Conservation (phyloP, 2,888 invertebrate genomes). For the Argyra leucocephala region DNA sequence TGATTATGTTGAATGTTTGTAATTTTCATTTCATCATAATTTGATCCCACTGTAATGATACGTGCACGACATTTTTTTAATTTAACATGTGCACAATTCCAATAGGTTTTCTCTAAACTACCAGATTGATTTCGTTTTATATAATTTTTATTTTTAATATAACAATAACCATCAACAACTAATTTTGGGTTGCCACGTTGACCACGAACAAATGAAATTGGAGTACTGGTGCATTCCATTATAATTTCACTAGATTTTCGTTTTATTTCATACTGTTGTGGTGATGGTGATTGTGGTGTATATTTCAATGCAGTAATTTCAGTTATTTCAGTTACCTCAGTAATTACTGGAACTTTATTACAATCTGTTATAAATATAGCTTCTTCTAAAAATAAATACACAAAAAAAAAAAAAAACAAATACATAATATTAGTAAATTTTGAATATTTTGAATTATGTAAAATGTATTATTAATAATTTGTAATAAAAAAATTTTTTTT, state of each 20-base stretch:
- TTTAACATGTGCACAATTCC: constrained; percentile 31
- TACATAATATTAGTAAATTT: no score
- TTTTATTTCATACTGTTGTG: neutral
- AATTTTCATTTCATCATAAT: constrained; percentile 26
- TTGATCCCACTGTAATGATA: constrained; percentile 26
- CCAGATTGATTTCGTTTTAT: neutral
- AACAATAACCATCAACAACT: constrained; percentile 31
- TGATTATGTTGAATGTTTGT: constrained; percentile 30
- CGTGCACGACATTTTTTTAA: constrained; percentile 30
- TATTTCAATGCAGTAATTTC: neutral
- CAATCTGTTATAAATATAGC: neutral
- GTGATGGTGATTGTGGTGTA: no score
- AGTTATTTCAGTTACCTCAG: neutral
- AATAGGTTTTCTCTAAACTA: constrained; percentile 28
- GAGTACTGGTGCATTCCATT: neutral
- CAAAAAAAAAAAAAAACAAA: no score
- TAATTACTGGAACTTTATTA: neutral
- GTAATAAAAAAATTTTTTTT: no score
- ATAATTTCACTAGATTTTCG: neutral
- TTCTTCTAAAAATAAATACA: no score
- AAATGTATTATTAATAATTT: no score
- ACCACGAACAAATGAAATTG: constrained; percentile 27
- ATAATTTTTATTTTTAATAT: constrained; percentile 30
- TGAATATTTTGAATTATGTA: no score
- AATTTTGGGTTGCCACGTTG: constrained; percentile 33